A percentile compares a stretch with the other conserved stretches of the same genome.
Conservation (phyloP, 1,140 invertebrate species). For the Dufourea novaeangliae region DNA sequence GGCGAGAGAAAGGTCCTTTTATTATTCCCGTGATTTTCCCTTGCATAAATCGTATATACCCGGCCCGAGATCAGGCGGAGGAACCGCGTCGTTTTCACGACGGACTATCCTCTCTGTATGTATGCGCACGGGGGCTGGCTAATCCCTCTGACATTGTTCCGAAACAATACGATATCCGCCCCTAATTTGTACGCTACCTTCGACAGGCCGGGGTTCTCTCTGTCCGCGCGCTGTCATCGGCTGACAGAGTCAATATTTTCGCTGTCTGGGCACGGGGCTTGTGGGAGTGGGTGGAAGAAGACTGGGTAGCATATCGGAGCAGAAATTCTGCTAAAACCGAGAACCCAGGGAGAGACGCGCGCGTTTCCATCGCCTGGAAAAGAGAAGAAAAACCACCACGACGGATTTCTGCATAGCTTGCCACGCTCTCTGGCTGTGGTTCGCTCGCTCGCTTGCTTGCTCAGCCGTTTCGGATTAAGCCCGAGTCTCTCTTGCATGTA, state of each 20-base stretch:
- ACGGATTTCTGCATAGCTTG: slow-evolving; percentile 52
- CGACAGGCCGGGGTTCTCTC: background rate
- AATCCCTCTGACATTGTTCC: slow-evolving; percentile 72
- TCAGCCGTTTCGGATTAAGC: slow-evolving; percentile 49
- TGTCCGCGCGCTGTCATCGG: background rate
- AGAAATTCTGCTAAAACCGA: slow-evolving; percentile 8
- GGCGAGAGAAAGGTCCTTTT: slow-evolving; percentile 1
- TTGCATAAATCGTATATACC: slow-evolving; percentile 33
- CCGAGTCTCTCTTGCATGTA: slow-evolving; percentile 12
- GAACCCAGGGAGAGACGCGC: background rate
- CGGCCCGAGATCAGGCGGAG: background rate
- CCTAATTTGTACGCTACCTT: slow-evolving; percentile 52
- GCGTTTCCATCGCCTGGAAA: background rate
- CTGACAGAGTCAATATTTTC: slow-evolving; percentile 61
- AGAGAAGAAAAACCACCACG: slow-evolving; percentile 32
- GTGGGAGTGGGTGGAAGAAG: slow-evolving; percentile 33
- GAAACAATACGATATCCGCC: slow-evolving; percentile 65
- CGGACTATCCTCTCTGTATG: slow-evolving; percentile 11
- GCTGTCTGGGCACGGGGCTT: slow-evolving; percentile 16
- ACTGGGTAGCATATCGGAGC: slow-evolving; percentile 60
- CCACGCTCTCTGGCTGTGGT: background rate
- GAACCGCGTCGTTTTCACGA: slow-evolving; percentile 16
- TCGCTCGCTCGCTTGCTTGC: slow-evolving; percentile 27
- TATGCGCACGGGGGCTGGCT: slow-evolving; percentile 52
- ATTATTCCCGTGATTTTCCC: background rate